Percentiles rank a stretch among this genome's conserved stretches.
phyloP scores from a whole-genome alignment of 2,797 vertebrate genomes.

The Hapalemur alaotrensis region DNA sequence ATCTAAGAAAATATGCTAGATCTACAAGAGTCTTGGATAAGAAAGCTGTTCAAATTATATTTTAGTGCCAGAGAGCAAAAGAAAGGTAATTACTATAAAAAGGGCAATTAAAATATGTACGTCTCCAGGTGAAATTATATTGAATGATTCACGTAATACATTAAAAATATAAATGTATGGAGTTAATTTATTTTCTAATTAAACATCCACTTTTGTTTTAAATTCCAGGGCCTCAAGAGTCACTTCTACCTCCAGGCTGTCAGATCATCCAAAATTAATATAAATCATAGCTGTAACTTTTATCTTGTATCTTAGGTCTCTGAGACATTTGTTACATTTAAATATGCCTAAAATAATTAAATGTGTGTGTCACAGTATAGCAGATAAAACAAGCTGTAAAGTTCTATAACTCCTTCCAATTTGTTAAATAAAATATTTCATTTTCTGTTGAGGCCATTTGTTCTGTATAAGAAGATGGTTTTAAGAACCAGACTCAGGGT shows the following conservation, averaged over 20 bases:
- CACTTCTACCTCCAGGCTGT: slow-evolving; percentile 51
- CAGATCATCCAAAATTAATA: slow-evolving; percentile 45
- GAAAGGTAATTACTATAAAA: neutral
- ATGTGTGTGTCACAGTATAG: slow-evolving; percentile 42
- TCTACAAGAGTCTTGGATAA: slow-evolving; percentile 10
- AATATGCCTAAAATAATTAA: slow-evolving; percentile 78
- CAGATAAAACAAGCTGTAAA: slow-evolving; percentile 55
- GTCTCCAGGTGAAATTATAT: slow-evolving; percentile 28
- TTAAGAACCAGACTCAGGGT: neutral
- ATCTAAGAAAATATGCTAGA: neutral
- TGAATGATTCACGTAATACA: slow-evolving; percentile 66
- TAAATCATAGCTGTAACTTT: slow-evolving; percentile 68
- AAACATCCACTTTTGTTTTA: slow-evolving; percentile 62
- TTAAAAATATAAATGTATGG: slow-evolving; percentile 61
- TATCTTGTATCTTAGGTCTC: slow-evolving; percentile 58
- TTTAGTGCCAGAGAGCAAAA: neutral
- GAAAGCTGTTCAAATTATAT: slow-evolving; percentile 34
- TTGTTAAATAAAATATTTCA: slow-evolving; percentile 66
- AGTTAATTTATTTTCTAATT: slow-evolving; percentile 70
- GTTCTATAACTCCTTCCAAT: slow-evolving; percentile 48
- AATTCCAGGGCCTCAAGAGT: slow-evolving; percentile 44
- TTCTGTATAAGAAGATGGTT: neutral
- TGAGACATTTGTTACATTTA: slow-evolving; percentile 66
- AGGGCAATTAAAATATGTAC: slow-evolving; percentile 44
- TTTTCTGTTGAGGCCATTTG: slow-evolving; percentile 2